Base-by-base conservation (phyloP, 2,888 invertebrate genomes). In the Ptilodon capucinus region DNA sequence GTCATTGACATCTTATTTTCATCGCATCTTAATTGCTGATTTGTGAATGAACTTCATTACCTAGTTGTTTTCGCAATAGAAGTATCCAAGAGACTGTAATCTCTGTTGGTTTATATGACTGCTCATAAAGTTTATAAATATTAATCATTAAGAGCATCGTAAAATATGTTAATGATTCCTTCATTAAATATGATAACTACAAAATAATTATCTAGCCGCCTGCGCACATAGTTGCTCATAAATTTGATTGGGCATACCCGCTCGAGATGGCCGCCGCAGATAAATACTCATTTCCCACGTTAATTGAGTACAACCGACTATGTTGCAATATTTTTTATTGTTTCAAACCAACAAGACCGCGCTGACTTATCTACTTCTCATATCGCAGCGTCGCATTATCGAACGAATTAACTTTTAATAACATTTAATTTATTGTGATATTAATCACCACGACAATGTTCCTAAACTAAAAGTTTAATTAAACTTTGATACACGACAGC, bases 211-310 rank as follows among this genome's bases (percentile, higher is more conserved):
- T n/a, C n/a, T n/a, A 59, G 64, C 64, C 49, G 48, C 51, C 55
- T 46, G 51, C 62, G 62, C 62, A 73, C 60, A 74, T 64, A 70
- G 60, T 61, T 53, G 56, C 59, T 60, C 64, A 68, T 55, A 64
- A 21, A 60, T 69, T 71, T 68, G 69, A 64, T 69, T 66, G 69
- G 68, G 60, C 64, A 63, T 67, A 67, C 54, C 57, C 58, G 57
- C 58, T 42, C 46, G 50, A 62, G 77, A 74, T 76, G 51, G 48
- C 46, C 58, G 51, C 48, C 43, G 44, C 57, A 60, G 74, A 77
- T 77, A 66, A 65, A 68, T 70, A 72, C 58, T 64, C 60, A 64
- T 64, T 76, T 81, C 81, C 67, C 81, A 81, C 79, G 76, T 71
- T 76, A 73, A 77, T 76, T 79, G 68, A 64, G 66, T 65, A 73